These are phyloP conservation scores for Orycteropus afer DNA, from an alignment of 2,113 vertebrate genomes.

Conservation along the genomic window DNA sequence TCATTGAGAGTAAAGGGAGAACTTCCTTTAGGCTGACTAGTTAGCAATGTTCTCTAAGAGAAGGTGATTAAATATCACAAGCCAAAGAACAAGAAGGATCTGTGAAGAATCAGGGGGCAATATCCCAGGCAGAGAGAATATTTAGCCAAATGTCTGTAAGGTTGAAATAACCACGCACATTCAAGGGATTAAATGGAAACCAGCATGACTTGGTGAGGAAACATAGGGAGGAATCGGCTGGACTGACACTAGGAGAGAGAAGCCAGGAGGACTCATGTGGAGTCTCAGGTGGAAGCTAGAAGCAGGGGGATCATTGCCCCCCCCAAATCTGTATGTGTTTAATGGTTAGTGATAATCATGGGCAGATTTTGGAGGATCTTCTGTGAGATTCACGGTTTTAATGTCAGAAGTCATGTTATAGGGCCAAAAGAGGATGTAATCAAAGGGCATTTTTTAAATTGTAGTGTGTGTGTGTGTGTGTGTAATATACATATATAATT, in stretches of 20 bases:
- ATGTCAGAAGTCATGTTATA: fast-evolving
- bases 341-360: not conserved
- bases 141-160: not conserved
- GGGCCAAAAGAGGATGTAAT: no score
- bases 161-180: not conserved
- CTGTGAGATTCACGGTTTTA: not conserved
- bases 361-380: not conserved
- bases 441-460: not conserved
- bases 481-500: no score
- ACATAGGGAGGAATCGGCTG: not conserved
- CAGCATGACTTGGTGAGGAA: not conserved
- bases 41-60: not conserved
- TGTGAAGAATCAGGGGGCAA: not conserved
- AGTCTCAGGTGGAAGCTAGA: not conserved
- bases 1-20: not conserved
- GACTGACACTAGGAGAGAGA: not conserved
- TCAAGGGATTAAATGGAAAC: not conserved
- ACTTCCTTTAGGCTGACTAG: not conserved
- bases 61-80: not conserved
- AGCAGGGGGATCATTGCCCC: not conserved
- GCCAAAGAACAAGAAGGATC: not conserved
- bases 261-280: not conserved
- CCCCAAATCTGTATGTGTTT: not conserved
- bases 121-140: not conserved
- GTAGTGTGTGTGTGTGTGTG: no score